A percentile compares a stretch with the other conserved stretches of the same genome.
These are phyloP conservation scores for Axinella damicornis DNA, from an alignment of 37 sponge, comb jelly and placozoan genomes.

Conservation along the genomic window DNA sequence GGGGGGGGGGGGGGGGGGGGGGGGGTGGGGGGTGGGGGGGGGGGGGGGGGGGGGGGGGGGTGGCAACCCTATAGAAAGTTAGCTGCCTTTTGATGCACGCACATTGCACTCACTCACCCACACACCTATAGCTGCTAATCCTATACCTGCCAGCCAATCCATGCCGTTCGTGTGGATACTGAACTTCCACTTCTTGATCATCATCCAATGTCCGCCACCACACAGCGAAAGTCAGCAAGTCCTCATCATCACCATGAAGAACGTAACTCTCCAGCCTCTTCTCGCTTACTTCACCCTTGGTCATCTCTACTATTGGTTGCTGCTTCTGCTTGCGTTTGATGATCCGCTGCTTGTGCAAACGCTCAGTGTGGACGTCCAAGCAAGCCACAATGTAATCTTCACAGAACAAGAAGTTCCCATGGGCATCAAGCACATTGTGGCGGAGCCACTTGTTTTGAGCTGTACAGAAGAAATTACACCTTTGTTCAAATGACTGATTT, in stretches of 20 bases:
- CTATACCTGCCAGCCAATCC: too few species aligned
- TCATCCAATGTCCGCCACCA: neutral
- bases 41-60: too few species aligned
- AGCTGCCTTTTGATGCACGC: too few species aligned
- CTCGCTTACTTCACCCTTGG: neutral
- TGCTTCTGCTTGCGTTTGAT: neutral
- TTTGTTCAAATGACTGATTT: too few species aligned
- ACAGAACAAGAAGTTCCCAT: constrained; percentile 23
- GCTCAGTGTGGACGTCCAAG: neutral
- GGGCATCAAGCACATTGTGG: constrained; percentile 19
- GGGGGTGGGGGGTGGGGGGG: too few species aligned
- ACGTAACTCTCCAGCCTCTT: too few species aligned
- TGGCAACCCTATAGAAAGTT: too few species aligned
- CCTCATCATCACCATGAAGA: too few species aligned
- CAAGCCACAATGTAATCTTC: neutral
- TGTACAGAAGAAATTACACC: neutral
- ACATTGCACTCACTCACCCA: too few species aligned
- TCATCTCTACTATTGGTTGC: neutral
- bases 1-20: too few species aligned
- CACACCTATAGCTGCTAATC: too few species aligned
- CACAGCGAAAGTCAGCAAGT: neutral
- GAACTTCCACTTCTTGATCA: neutral
- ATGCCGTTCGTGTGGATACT: neutral
- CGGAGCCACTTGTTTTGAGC: constrained; percentile 26
- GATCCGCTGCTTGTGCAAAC: neutral